Evolutionary conservation across 2,888 invertebrate genomes (phyloP), one percentile per base, ranked within the genome.

Genomic region (Neuroscelio doddi): DNA sequence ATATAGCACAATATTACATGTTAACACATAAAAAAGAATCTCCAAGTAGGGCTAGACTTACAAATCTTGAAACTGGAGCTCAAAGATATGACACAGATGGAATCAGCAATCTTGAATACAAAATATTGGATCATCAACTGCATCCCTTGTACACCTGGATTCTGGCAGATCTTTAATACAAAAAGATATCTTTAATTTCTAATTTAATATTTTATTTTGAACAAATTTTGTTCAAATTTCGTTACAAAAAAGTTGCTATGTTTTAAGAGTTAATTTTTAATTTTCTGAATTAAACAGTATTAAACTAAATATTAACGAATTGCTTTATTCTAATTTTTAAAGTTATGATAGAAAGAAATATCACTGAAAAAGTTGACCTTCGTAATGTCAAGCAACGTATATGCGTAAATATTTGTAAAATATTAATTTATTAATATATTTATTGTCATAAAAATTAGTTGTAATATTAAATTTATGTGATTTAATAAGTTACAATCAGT

Each of bases 1-100:
- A 87, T 8, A 87, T 90, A 15, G 91, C 92, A 64, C 87, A 87
- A 51, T 93, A 92, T 78, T 89, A 90, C 26, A 91, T 92, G 91
- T 80, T 91, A 45, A 85, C 84, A 15, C 90, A 92, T 76, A 86
- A 86, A 49, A 88, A 89, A 61, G 89, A 90, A 73, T 74, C 76
- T 16, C 90, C 89, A 30, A 90, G 86, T 53, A 78, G 61, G 44
- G 68, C 79, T 9, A 77, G 84, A 69, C 83, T 80, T 34, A 64
- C 67, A 3, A 80, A 81, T 69, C 71, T 84, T 26, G 76, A 83
- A 63, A 80, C 64, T 41, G 79, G 81, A 30, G 74, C 80, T 12
- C 72, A 71, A 42, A 78, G 82, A 65, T 82, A 80, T 42, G 80
- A 83, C 39, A 80, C 80, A 0, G 84, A 84, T 69, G 84, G 84